Evolutionary conservation across 2,797 vertebrate species (phyloP).

Genomic region (Trachops cirrhosus): DNA sequence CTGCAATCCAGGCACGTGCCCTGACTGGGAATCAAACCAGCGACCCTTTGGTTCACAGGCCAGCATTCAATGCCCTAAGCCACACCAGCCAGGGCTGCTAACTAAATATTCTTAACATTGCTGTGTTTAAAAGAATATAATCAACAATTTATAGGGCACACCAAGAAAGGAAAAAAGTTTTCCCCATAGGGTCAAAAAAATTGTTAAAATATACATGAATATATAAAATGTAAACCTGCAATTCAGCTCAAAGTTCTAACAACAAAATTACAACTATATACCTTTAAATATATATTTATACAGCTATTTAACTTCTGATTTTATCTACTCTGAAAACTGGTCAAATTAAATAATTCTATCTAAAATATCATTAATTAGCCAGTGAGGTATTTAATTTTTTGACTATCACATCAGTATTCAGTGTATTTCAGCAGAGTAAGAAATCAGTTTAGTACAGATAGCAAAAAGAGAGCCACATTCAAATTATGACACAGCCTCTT

Average conservation of each 20-base stretch:
- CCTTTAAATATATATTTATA: conserved; percentile 31
- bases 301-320: conserved; percentile 8
- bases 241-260: background rate
- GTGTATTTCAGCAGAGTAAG: conserved; percentile 9
- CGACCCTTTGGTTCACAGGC: too few relatives aligned
- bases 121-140: conserved; percentile 11
- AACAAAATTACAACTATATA: background rate
- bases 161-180: background rate
- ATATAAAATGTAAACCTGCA: background rate
- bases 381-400: background rate
- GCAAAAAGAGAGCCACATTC: background rate
- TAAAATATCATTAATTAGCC: conserved; percentile 28
- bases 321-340: conserved; percentile 34
- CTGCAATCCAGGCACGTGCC: too few relatives aligned
- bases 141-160: background rate
- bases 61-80: too few relatives aligned
- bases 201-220: background rate
- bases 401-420: conserved; percentile 11
- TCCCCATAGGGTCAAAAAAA: background rate
- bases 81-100: background rate
- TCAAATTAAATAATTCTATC: conserved; percentile 1
- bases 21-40: too few relatives aligned
- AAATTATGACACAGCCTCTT: background rate
- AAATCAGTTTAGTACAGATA: background rate
- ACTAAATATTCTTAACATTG: conserved; percentile 27